A percentile compares a stretch with the other conserved stretches of the same genome.
These are phyloP conservation scores for Rhabditoides inermis DNA, from an alignment of 2,888 invertebrate genomes.

Conservation along the genomic window DNA sequence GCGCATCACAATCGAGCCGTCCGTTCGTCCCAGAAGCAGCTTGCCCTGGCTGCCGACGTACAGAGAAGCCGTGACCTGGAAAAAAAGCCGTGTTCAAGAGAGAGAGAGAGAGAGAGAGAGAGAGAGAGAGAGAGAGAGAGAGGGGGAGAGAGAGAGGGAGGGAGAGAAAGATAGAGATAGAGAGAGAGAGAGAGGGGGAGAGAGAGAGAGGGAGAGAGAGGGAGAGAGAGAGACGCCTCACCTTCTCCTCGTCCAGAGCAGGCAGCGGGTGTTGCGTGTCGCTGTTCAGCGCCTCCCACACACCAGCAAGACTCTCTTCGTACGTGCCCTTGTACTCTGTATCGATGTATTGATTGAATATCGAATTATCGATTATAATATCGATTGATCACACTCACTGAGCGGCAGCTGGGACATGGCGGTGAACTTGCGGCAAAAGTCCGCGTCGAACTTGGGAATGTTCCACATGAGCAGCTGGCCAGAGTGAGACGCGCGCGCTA, in stretches of 20 bases:
- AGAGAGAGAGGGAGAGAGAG: too few species aligned
- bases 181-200: too few species aligned
- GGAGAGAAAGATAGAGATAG: too few species aligned
- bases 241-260: too few species aligned
- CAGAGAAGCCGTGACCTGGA: conserved; percentile 63
- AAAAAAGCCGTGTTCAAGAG: too few species aligned
- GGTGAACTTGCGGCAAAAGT: conserved; percentile 26
- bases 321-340: conserved; percentile 37
- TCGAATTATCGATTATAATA: not conserved
- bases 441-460: conserved; percentile 24
- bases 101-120: too few species aligned
- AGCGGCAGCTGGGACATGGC: conserved; percentile 18
- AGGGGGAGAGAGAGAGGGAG: too few species aligned
- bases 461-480: conserved; percentile 28
- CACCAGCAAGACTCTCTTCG: conserved; percentile 20
- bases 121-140: too few species aligned
- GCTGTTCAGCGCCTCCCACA: conserved; percentile 26
- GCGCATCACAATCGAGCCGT: conserved; percentile 88
- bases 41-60: conserved; percentile 86
- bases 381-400: conserved; percentile 18
- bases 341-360: conserved; percentile 1
- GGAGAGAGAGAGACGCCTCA: too few species aligned
- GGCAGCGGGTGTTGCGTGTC: conserved; percentile 16
- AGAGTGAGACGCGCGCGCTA: conserved; percentile 5
- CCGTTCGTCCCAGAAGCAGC: conserved; percentile 84